Base-by-base conservation (phyloP, 2,797 vertebrate species). In the Okamejei kenojei region DNA sequence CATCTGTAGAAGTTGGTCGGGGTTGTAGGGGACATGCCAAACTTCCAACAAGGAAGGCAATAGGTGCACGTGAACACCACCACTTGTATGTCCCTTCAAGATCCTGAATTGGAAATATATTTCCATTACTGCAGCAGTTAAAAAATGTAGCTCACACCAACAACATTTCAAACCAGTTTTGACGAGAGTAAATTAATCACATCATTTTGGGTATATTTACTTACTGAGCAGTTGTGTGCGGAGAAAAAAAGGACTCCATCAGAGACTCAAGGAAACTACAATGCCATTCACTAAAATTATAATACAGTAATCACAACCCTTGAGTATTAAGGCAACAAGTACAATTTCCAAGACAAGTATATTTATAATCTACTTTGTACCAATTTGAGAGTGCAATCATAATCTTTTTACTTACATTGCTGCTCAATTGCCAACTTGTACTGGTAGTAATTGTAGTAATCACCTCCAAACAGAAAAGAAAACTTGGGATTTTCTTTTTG, bases 401-500 rank as follows among this genome's bases (percentile, higher is more conserved):
- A 8, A 61, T 32, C 13, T 54, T 45, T 45, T 65, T 94, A 98
- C 99, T 95, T 97, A 99, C 99, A 96, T 94, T 98, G 99, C 95
- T 99, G 98, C 94, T 98, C 98, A 95, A 99, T 96, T 5, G 98
- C 96, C 94, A 99, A 96, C 95, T 98, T 99, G 96, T 97, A 99
- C 95, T 98, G 99, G 97, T 99, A 99, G 96, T 99, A 99, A 95
- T 97, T 97, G 94, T 99, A 99, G 95, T 97, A 99, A 19, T 99
- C 99, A n/a, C 99, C 98, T 10, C 98, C 98, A 88, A 99, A 99
- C 26, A 99, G 97, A 93, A 99, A 99, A 19, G 99, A 99, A 95
- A 99, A 99, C 94, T 99, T 99, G 0, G 97, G 97, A 94, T 99
- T 99, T 95, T 99, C 98, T 94, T 99, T 99, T 96, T 99, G 99